Evolutionary conservation across 2,113 vertebrate genomes (phyloP), one percentile per base, ranked within the genome.

Genomic region (Daphoenositta chrysoptera): DNA sequence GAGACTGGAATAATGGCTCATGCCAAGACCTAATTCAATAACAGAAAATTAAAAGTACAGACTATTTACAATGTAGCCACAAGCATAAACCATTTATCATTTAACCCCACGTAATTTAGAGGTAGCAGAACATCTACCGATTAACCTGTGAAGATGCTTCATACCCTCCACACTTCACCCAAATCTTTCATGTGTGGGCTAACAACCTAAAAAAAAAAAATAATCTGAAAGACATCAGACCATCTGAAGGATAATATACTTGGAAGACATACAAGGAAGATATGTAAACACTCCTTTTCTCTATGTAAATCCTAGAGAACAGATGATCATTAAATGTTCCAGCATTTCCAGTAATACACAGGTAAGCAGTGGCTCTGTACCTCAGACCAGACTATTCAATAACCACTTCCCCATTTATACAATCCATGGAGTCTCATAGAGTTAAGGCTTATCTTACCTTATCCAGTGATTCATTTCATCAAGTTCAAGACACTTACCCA

Each of bases 311-410:
- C n/a, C 47, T 37, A 56, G 53, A 70, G 30, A 37, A 86, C 0
- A 47, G 22, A 31, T 0, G 0, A 42, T 16, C 3, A 0, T 13
- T 17, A 85, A 57, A 15, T 4, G 0, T 30, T 31, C 21, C n/a
- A 65, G 2, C 10, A 4, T 30, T 54, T 45, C 26, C 57, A 87
- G 14, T 21, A 68, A 51, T 2, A 0, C 24, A 13, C 7, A 33
- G 24, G 22, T 4, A 57, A 21, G 5, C 35, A 27, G 48, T 23
- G 2, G 4, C 37, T 60, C 28, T 24, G 8, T 6, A 73, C 22
- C 51, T 87, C 44, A 14, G n/a, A 44, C 35, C 17, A 64, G 64
- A 23, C 13, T 33, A 22, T 16, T 78, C 45, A 68, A 30, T 14
- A 68, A 69, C 21, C 5, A 3, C 24, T 26, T 56, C 30, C 10